Conservation (phyloP, 2,888 invertebrate species). For the Cephus nigrinus region DNA sequence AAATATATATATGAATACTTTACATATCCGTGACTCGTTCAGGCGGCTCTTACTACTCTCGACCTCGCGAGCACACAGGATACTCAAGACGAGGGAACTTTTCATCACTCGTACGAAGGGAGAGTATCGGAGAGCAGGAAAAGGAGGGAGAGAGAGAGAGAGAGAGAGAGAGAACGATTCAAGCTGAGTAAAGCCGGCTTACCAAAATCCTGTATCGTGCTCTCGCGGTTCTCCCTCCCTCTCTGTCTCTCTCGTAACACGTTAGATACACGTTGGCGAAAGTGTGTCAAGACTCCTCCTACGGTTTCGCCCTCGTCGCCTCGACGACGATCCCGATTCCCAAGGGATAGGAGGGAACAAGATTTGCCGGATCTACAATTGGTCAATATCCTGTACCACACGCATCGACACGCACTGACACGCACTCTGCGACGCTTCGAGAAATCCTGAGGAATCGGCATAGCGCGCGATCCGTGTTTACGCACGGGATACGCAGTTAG, state of each 20-base stretch:
- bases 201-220: not conserved
- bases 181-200: not conserved
- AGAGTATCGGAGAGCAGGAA: not conserved
- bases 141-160: no score
- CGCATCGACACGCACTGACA: not conserved
- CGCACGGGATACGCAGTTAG: no score
- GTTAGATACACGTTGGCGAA: not conserved
- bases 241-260: not conserved
- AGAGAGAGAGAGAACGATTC: not conserved
- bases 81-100: not conserved
- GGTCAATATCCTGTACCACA: not conserved
- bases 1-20: no score
- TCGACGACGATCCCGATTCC: not conserved
- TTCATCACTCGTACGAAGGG: not conserved
- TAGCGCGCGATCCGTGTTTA: no score
- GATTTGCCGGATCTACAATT: not conserved
- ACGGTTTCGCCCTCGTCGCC: conserved; percentile 1
- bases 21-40: no score
- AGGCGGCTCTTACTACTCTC: not conserved
- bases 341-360: not conserved
- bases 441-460: no score
- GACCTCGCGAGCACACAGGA: not conserved
- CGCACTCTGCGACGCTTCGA: not conserved
- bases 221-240: not conserved
- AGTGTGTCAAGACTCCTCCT: not conserved